phyloP scores from a whole-genome alignment of 1,140 invertebrate species.

The Drosophila arizonae region DNA sequence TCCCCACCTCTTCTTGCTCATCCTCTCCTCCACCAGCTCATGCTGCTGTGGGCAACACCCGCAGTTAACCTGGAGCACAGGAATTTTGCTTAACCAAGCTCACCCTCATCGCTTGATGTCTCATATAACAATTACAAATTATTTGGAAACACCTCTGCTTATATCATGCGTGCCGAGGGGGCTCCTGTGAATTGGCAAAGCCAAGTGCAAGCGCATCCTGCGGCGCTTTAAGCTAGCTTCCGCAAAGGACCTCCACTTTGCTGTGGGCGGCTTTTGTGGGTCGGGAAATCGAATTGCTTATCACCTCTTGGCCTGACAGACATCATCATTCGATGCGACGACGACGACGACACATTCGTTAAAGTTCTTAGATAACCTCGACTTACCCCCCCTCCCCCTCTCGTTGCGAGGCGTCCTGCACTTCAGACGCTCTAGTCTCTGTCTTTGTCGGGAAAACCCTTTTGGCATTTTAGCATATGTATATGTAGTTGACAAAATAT shows the following conservation, averaged over 20 bases:
- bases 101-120: neutral
- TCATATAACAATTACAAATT: slow-evolving; percentile 26
- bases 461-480: slow-evolving; percentile 37
- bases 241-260: slow-evolving; percentile 1
- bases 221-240: neutral
- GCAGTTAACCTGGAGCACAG: slow-evolving; percentile 2
- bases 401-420: neutral
- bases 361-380: slow-evolving; percentile 30
- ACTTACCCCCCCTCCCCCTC: neutral
- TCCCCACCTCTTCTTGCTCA: no score
- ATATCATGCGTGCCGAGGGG: neutral
- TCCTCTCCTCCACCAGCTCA: no score
- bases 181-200: neutral
- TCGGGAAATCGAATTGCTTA: slow-evolving; percentile 62
- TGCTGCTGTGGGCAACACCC: no score
- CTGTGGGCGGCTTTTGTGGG: neutral
- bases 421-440: neutral
- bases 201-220: slow-evolving; percentile 29
- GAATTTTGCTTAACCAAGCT: neutral
- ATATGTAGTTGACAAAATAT: slow-evolving; percentile 71
- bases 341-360: slow-evolving; percentile 50
- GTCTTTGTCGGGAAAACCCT: slow-evolving; percentile 31
- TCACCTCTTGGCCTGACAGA: slow-evolving; percentile 68
- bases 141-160: neutral
- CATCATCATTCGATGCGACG: slow-evolving; percentile 38